Conservation (phyloP, 1,140 invertebrate species). For the Aphelinus atriplicis region DNA sequence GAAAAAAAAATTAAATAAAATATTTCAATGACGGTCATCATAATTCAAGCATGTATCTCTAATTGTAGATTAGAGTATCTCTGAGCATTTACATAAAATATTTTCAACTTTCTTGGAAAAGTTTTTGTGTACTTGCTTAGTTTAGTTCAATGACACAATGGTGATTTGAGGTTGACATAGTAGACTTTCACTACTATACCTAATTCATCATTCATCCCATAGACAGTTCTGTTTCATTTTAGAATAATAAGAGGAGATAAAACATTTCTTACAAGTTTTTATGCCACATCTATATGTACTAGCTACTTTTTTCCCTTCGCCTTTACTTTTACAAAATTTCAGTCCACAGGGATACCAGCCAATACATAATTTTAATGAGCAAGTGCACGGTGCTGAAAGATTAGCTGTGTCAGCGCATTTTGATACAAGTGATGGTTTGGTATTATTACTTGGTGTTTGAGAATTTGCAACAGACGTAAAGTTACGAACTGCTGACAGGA, state of each 20-base stretch:
- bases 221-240: conserved; percentile 85
- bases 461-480: conserved; percentile 65
- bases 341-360: conserved; percentile 90
- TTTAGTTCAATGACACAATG: conserved; percentile 5
- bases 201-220: conserved; percentile 81
- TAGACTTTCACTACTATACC: not conserved
- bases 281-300: conserved; percentile 90
- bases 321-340: conserved; percentile 90
- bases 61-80: no score
- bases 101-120: conserved; percentile 1
- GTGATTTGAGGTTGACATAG: conserved; percentile 9
- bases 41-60: no score
- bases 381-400: conserved; percentile 77
- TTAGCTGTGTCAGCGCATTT: conserved; percentile 74
- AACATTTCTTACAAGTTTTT: conserved; percentile 91
- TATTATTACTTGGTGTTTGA: conserved; percentile 51
- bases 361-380: conserved; percentile 84
- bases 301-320: conserved; percentile 67
- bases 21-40: no score
- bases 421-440: conserved; percentile 52
- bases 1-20: no score
- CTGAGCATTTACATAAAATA: conserved; percentile 18
- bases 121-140: conserved; percentile 10
- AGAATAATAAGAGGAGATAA: conserved; percentile 86
- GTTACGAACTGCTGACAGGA: conserved; percentile 67